phyloP scores from a whole-genome alignment of 2,113 vertebrate genomes.

The Archilochus colubris region DNA sequence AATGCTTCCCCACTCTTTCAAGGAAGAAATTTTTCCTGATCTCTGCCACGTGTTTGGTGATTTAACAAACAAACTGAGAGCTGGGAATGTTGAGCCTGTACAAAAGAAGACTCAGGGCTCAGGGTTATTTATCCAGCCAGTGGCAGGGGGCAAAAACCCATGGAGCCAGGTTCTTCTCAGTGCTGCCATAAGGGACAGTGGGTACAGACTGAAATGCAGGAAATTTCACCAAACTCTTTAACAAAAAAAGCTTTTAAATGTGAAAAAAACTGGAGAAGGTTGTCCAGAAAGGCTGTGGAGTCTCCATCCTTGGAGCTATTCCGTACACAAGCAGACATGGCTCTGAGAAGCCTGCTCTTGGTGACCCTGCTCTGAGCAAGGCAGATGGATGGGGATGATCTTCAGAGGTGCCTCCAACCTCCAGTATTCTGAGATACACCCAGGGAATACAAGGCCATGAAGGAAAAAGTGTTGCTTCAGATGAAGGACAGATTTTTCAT shows the following conservation, averaged over 20 bases:
- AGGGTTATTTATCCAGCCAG: background rate
- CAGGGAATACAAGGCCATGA: background rate
- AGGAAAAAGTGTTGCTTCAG: background rate
- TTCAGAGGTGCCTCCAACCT: background rate
- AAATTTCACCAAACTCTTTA: background rate
- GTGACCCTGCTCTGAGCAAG: background rate
- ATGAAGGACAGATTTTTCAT: background rate
- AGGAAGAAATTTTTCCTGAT: no score
- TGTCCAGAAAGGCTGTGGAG: no score
- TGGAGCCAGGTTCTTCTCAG: no score
- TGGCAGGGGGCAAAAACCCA: no score
- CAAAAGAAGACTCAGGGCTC: background rate
- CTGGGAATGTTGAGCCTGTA: no score
- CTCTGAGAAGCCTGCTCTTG: background rate
- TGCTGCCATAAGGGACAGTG: background rate
- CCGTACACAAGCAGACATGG: background rate
- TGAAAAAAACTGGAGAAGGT: no score
- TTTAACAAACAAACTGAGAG: no score
- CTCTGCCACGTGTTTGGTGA: no score
- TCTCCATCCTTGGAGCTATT: background rate
- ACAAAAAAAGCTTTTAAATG: background rate
- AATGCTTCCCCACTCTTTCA: no score
- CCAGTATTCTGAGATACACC: background rate
- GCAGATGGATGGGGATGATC: fast-evolving
- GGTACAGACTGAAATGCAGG: background rate